Conservation (phyloP, 2,797 vertebrate genomes). For the Hirundo rustica region DNA sequence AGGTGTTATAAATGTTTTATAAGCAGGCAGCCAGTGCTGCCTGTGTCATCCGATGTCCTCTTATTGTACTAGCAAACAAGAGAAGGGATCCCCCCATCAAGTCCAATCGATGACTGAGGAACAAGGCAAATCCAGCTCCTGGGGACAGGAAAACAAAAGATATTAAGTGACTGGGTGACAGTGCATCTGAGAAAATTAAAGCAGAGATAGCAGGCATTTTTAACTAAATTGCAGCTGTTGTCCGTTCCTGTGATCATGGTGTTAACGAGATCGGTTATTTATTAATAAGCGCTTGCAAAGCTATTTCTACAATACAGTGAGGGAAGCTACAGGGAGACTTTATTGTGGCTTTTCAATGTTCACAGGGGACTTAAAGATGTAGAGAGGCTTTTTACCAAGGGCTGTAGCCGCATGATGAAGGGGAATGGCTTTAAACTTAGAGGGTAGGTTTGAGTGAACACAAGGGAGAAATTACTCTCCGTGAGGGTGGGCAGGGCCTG, state of each 20-base stretch:
- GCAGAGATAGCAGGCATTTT: neutral
- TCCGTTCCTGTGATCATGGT: neutral
- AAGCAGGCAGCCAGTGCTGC: neutral
- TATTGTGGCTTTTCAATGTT: neutral
- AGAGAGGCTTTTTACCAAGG: neutral
- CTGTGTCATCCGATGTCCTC: neutral
- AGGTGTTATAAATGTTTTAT: conserved; percentile 42
- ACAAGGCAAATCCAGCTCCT: conserved; percentile 14
- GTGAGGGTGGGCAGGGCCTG: fast-evolving
- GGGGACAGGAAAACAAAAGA: conserved; percentile 27
- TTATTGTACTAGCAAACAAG: conserved; percentile 1
- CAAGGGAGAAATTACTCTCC: fast-evolving
- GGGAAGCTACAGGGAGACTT: neutral
- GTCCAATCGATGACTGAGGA: conserved; percentile 8
- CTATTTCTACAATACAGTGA: neutral
- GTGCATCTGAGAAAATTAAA: neutral
- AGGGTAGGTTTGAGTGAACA: neutral
- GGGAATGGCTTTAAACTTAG: neutral
- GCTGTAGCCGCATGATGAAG: neutral
- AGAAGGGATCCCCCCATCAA: neutral
- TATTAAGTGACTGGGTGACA: neutral
- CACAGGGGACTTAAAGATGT: neutral
- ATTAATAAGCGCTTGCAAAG: neutral
- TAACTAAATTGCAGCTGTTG: conserved; percentile 19
- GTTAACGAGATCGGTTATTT: conserved; percentile 12